Base-by-base conservation (phyloP, 1,140 invertebrate species). In the Saccostrea cuccullata region DNA sequence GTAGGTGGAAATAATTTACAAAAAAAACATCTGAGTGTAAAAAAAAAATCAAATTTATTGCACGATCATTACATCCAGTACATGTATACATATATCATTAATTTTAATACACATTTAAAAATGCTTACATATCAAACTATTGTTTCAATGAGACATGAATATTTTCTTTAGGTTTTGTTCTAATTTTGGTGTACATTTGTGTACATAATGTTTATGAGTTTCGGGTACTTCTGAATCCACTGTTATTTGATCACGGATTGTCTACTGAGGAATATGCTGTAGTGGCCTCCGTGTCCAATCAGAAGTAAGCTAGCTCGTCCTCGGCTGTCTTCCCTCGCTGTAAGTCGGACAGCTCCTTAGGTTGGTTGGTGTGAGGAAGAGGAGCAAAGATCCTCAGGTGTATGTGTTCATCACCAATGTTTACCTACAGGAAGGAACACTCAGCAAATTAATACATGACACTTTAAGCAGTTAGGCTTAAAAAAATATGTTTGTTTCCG, bases 371-470 rank as follows among this genome's bases (percentile, higher is more conserved):
- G 58, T 83, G 58, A 36, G 86, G 86, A 11, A 87, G 56, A 15
- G 86, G 77, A 9, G 77, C 40, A 67, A 82, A 87, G 12, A 87
- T 83, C 36, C 86, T 87, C 3, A 87, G 77, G 77, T 87, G 86
- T 40, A 87, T 30, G 36, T 60, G 36, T 26, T n/a, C 60, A 64
- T 40, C 86, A 64, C 56, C 86, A 87, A 58, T 36, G 23, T 84
- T 84, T 12, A 84, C 82, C 82, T 84, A 55, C 20, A 84, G 47
- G 40, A 26, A 26, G 0, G 26, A 3, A 26, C 6, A 13, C 20
- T 20, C 5, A 47, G 47, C 47, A 47, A 47, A 47, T 36, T 36
- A 36, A 36, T 36, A 36, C 2, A 36, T 36, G 30, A 36, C 2
- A 36, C 30, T 36, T 36, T 36, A 36, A 36, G 30, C 30, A 36